Conservation (phyloP, 2,888 invertebrate species). For the Nycteola revayana region DNA sequence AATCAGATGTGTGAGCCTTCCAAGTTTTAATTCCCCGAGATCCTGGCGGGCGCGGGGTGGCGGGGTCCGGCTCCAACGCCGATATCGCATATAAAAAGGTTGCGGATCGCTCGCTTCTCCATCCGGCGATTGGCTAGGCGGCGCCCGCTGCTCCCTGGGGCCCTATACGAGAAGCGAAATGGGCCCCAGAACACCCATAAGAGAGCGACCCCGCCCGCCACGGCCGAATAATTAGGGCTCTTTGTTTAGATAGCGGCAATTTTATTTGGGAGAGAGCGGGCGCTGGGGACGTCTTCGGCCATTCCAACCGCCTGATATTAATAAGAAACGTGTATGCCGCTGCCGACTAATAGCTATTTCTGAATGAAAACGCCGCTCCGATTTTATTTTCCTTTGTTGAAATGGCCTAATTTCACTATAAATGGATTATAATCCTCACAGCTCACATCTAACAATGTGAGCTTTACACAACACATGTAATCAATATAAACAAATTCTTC, state of each 20-base stretch:
- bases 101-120: constrained; percentile 79
- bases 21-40: constrained; percentile 75
- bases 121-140: constrained; percentile 84
- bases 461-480: too few relatives aligned
- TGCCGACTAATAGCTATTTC: constrained; percentile 45
- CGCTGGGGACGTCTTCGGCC: constrained; percentile 79
- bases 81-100: constrained; percentile 81
- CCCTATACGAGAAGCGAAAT: constrained; percentile 85
- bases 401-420: constrained; percentile 13
- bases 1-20: constrained; percentile 75
- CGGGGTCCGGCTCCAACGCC: constrained; percentile 68
- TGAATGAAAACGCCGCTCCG: constrained; percentile 43
- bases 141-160: constrained; percentile 83
- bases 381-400: constrained; percentile 40
- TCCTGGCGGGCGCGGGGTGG: constrained; percentile 45
- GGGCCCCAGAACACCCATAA: constrained; percentile 87
- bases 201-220: constrained; percentile 85
- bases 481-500: too few relatives aligned
- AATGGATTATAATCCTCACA: constrained; percentile 8
- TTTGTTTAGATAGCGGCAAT: constrained; percentile 84
- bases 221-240: constrained; percentile 85
- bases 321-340: constrained; percentile 76
- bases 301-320: constrained; percentile 77
- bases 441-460: too few relatives aligned
- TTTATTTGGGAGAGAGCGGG: constrained; percentile 82